A percentile compares a stretch with the other conserved stretches of the same genome.
Conservation (phyloP, 1,140 invertebrate species). For the Brachionus manjavacas region DNA sequence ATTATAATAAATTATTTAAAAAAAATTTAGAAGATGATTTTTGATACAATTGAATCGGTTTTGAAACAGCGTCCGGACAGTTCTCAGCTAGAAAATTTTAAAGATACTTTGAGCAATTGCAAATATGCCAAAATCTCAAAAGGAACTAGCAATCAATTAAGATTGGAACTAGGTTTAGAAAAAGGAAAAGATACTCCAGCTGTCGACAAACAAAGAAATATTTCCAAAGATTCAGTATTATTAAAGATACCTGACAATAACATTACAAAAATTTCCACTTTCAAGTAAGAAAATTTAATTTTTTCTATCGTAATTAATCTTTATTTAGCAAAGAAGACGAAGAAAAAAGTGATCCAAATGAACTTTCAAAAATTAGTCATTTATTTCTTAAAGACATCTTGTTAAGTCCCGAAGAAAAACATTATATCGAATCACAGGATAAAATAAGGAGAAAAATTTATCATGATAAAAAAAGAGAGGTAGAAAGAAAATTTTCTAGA, state of each 20-base stretch:
- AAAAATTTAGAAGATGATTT: constrained; percentile 8
- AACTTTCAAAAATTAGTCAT: neutral
- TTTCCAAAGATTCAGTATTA: neutral
- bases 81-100: neutral
- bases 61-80: neutral
- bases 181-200: neutral
- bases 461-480: neutral
- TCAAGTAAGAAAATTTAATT: neutral
- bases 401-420: neutral
- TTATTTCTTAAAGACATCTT: neutral
- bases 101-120: neutral
- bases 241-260: too few species aligned
- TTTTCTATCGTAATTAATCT: neutral
- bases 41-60: constrained; percentile 20
- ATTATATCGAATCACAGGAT: neutral
- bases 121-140: neutral
- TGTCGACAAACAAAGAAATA: neutral
- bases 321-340: neutral
- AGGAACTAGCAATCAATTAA: neutral
- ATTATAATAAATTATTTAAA: neutral
- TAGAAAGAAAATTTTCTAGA: neutral
- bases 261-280: neutral
- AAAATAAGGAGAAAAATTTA: neutral
- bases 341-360: neutral
- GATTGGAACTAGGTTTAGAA: neutral